Evolutionary conservation across 1,140 invertebrate genomes (phyloP), one percentile per base, ranked within the genome.

Genomic region (Colletes latitarsis): DNA sequence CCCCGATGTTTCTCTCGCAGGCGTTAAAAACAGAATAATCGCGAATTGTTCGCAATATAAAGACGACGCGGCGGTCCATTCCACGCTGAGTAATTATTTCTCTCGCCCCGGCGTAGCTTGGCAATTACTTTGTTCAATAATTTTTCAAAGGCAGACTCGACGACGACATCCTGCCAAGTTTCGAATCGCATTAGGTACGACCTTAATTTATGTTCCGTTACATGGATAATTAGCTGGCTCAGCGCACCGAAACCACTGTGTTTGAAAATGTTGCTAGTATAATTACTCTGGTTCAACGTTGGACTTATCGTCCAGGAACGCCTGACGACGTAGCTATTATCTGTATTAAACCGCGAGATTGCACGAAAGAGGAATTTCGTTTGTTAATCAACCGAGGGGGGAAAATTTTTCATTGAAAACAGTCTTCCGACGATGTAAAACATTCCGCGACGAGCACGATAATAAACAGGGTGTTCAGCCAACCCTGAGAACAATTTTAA

Each of bases 181-280:
- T 53, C 6, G 55, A 74, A 84, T 84, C 57, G 71, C 57, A 63
- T 79, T 58, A 58, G 69, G 21, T 57, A 57, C 66, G 49, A 62
- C 71, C 72, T 86, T 82, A 82, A 82, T 82, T 82, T 62, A 72
- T 72, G 55, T 49, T 30, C 62, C 74, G 83, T 86, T 86, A 75
- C 80, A 86, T 82, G 84, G 83, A 78, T 82, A 86, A 86, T 86
- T 86, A 86, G 83, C 53, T n/a, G 58, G 55, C 69, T 76, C 79
- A 82, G 85, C 79, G 83, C 77, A 69, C 69, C 84, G 70, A 73
- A 71, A 85, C 84, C 66, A 43, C 64, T 49, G 69, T 43, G 69
- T 52, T 77, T 68, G 53, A 58, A 19, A 81, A 85, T 81, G 81
- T 60, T 39, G 43, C 77, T 14, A 81, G 57, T 52, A 67, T 76